These are phyloP conservation scores for Rhinopomastus cyanomelas DNA, from an alignment of 2,113 vertebrate genomes.

Conservation along the genomic window DNA sequence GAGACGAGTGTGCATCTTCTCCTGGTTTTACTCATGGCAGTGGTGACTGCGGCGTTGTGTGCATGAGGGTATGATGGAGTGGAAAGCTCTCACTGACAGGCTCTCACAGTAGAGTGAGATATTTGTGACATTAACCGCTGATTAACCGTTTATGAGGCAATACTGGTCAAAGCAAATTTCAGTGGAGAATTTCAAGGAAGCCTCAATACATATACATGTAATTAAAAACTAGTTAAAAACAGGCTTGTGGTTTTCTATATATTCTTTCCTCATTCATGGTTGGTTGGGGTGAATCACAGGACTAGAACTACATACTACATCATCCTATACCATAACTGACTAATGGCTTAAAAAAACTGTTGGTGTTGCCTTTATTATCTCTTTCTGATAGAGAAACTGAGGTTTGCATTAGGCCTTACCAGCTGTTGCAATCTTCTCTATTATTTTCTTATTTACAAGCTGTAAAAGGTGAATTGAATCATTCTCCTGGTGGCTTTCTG, in stretches of 20 bases:
- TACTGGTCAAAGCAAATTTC: not conserved
- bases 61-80: not conserved
- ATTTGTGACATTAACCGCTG: not conserved
- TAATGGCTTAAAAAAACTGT: not conserved
- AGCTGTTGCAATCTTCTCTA: not conserved
- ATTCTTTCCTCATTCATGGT: not conserved
- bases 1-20: not conserved
- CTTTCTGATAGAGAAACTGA: not conserved
- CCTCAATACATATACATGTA: not conserved
- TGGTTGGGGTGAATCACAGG: not conserved
- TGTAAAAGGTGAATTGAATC: not conserved
- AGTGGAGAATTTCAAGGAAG: not conserved
- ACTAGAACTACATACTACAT: not conserved
- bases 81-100: not conserved
- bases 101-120: not conserved
- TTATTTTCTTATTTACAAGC: not conserved
- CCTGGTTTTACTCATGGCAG: not conserved
- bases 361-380: not conserved
- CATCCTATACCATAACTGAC: not conserved
- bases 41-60: not conserved
- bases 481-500: not conserved
- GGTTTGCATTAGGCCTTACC: not conserved
- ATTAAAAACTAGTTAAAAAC: not conserved
- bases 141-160: not conserved
- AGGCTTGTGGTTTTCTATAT: not conserved